These are phyloP conservation scores for Dryomyza anilis DNA, from an alignment of 2,888 invertebrate species.

Conservation along the genomic window DNA sequence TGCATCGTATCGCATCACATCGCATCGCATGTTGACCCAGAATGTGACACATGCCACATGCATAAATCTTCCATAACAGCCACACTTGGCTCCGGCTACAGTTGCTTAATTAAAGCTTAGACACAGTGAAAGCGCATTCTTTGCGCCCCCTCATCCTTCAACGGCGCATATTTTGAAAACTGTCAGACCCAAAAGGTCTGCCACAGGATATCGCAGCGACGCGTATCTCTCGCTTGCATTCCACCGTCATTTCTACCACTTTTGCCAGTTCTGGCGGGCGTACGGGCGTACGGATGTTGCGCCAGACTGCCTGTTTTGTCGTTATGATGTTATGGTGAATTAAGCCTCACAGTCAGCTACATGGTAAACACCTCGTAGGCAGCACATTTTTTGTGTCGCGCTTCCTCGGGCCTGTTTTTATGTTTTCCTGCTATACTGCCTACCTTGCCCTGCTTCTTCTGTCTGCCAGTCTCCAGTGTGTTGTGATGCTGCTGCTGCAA, in stretches of 20 bases:
- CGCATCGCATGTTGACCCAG: conserved; percentile 37
- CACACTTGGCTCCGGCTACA: conserved; percentile 6
- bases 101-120: conserved; percentile 38
- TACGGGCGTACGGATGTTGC: background rate
- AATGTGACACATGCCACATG: conserved; percentile 41
- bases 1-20: conserved; percentile 13
- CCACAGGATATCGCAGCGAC: conserved; percentile 22
- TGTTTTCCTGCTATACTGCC: conserved; percentile 9
- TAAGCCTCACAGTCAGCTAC: conserved; percentile 29
- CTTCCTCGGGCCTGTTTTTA: background rate
- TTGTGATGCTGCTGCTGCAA: conserved; percentile 41
- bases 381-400: conserved; percentile 32
- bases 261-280: background rate
- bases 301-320: conserved; percentile 19
- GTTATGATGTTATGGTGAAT: conserved; percentile 18
- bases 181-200: conserved; percentile 7
- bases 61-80: conserved; percentile 39
- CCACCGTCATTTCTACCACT: too few species aligned
- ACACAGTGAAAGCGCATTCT: background rate
- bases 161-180: background rate
- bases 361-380: conserved; percentile 39
- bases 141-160: background rate
- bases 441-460: too few species aligned
- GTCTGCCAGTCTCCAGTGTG: conserved; percentile 33
- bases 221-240: background rate